These are phyloP conservation scores for Coboldia fuscipes DNA, from an alignment of 1,140 invertebrate species.

Conservation along the genomic window DNA sequence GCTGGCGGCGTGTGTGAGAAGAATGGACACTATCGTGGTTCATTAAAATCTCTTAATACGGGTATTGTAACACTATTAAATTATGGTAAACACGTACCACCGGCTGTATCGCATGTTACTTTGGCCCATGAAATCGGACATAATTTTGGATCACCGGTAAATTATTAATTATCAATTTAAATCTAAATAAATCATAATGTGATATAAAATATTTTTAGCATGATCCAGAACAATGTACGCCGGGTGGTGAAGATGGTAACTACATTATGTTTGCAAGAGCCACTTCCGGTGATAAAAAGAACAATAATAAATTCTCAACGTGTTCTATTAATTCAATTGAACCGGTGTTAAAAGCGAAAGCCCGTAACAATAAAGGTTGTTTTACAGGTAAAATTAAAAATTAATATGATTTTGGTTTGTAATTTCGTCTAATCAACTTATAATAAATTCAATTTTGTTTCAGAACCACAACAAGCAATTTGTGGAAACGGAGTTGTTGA, in stretches of 20 bases:
- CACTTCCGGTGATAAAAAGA: slow-evolving; percentile 86
- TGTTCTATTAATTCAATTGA: slow-evolving; percentile 89
- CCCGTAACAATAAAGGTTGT: slow-evolving; percentile 70
- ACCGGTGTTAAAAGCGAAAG: slow-evolving; percentile 81
- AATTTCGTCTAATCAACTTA: slow-evolving; percentile 1
- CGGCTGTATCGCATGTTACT: slow-evolving; percentile 94
- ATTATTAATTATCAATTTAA: slow-evolving; percentile 8
- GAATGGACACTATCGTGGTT: slow-evolving; percentile 84
- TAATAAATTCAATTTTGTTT: background rate
- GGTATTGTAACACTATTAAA: slow-evolving; percentile 96
- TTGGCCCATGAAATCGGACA: slow-evolving; percentile 98
- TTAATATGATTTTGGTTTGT: background rate
- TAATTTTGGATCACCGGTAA: slow-evolving; percentile 94
- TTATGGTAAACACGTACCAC: slow-evolving; percentile 96
- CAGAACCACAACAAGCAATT: slow-evolving; percentile 69
- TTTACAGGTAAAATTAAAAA: slow-evolving; percentile 47
- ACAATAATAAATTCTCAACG: slow-evolving; percentile 88
- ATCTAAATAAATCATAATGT: background rate
- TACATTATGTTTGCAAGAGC: slow-evolving; percentile 96
- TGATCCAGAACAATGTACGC: slow-evolving; percentile 81
- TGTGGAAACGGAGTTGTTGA: slow-evolving; percentile 97
- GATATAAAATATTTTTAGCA: slow-evolving; percentile 38
- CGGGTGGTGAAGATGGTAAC: slow-evolving; percentile 85
- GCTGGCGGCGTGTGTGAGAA: slow-evolving; percentile 87
- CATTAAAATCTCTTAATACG: slow-evolving; percentile 89